Conservation (phyloP, 2,113 vertebrate genomes). For the Irena cyanogastra region DNA sequence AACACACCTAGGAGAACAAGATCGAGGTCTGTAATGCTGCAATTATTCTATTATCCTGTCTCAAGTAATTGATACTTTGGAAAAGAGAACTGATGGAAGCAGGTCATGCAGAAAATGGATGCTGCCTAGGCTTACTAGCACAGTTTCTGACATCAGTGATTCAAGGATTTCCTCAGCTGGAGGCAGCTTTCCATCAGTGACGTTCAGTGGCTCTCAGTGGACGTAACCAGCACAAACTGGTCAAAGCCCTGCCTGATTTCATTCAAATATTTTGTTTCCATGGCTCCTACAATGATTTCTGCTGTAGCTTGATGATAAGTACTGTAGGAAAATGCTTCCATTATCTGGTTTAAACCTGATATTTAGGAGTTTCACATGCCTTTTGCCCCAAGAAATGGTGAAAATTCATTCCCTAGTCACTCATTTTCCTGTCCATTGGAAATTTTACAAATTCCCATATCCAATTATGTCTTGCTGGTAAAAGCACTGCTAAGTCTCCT, state of each 20-base stretch:
- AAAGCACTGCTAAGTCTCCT: background rate
- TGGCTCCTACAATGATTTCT: background rate
- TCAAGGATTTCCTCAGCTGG: background rate
- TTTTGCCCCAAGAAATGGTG: background rate
- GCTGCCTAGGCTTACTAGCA: background rate
- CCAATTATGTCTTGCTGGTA: background rate
- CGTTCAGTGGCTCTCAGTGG: background rate
- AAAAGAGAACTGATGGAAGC: background rate
- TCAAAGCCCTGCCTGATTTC: background rate
- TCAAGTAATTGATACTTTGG: background rate
- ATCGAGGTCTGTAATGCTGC: fast-evolving
- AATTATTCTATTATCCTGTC: background rate
- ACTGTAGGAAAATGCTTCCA: background rate
- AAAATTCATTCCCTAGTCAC: background rate
- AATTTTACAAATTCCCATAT: background rate
- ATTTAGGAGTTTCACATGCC: fast-evolving
- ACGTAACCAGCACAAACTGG: background rate
- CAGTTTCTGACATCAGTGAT: background rate
- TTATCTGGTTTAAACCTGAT: background rate
- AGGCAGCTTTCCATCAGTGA: background rate
- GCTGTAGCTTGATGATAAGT: background rate
- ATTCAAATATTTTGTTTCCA: background rate
- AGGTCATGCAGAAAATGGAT: background rate
- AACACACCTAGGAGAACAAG: background rate
- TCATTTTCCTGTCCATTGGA: background rate